Evolutionary conservation across 2,113 vertebrate genomes (phyloP).

Genomic region (Girardinichthys multiradiatus): DNA sequence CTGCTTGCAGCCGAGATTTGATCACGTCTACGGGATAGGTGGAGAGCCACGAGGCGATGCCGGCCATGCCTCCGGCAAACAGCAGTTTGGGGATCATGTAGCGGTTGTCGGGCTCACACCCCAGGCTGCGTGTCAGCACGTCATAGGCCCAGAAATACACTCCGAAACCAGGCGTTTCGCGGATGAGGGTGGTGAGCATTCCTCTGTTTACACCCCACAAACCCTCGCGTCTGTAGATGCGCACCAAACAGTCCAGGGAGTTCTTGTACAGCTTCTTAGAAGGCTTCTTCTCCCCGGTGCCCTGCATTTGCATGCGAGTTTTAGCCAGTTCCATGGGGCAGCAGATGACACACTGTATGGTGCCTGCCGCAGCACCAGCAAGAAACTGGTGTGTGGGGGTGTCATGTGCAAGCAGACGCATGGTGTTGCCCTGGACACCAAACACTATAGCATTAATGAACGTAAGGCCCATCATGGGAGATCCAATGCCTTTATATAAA

Average conservation of each 20-base stretch:
- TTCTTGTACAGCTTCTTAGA: constrained; percentile 89
- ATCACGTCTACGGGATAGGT: constrained; percentile 96
- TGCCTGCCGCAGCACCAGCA: constrained; percentile 89
- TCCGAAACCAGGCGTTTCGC: constrained; percentile 94
- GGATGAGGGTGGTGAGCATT: constrained; percentile 90
- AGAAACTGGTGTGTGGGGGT: constrained; percentile 93
- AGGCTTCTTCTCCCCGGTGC: constrained; percentile 87
- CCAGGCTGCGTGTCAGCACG: constrained; percentile 86
- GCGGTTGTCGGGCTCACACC: constrained; percentile 88
- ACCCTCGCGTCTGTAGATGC: constrained; percentile 92
- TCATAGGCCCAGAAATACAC: constrained; percentile 96
- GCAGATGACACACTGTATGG: constrained; percentile 94
- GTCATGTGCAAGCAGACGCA: constrained; percentile 87
- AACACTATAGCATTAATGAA: constrained; percentile 99
- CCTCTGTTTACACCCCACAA: constrained; percentile 89
- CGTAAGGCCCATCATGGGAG: constrained; percentile 98
- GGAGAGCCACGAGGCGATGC: constrained; percentile 93
- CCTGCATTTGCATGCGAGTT: constrained; percentile 97
- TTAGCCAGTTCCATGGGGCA: constrained; percentile 98
- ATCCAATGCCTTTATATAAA: constrained; percentile 96
- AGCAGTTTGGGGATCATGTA: constrained; percentile 93
- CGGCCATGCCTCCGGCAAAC: constrained; percentile 92
- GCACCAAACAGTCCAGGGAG: constrained; percentile 91
- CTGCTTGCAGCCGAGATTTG: constrained; percentile 94
- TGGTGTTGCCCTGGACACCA: constrained; percentile 92